Base-by-base conservation (phyloP, 1,140 invertebrate genomes). In the Micrasema minimum region DNA sequence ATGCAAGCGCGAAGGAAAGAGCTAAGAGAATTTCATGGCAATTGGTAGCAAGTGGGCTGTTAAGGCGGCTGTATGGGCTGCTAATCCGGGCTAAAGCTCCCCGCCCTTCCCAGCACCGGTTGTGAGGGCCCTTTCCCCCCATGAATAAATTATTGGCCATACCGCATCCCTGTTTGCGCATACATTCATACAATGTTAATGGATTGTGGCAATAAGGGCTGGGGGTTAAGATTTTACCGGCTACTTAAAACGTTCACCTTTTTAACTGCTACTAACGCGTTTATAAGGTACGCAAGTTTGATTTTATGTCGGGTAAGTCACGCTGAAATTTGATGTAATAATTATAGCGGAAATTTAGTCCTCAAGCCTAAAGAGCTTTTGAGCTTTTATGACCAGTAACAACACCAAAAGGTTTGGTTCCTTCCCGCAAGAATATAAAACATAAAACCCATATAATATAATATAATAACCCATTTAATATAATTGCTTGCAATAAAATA, bases 101-200 rank as follows among this genome's bases (percentile, higher is more conserved):
- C 48, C 59, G 12, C 2, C 69, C 43, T 26, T 41, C 64, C 61
- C 37, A 14, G 26, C 22, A 16, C 59, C 61, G 14, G 65, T 69
- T 65, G 61, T 50, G 10, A 46, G 1, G 41, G 61, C 45, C 50
- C 26, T 10, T 59, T 51, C 45, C 69, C 72, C 72, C 43, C 61
- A 75, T 75, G 74, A 75, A 75, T 75, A 75, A 75, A 75, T 75
- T 75, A 75, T 59, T 57, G 26, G 59, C 55, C 62, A 72, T 72
- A 72, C 70, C 70, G 71, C 72, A 73, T 50, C 51, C 66, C 73
- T 72, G 64, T 75, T 75, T 69, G 73, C 69, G 69, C 73, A 57
- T 57, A 65, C 73, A 72, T 75, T 72, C 73, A 72, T 75, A 69
- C 73, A 72, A 72, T 69, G 65, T 75, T 75, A 75, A 75, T 75